phyloP scores from a whole-genome alignment of 2,797 vertebrate genomes.

The Manis pentadactyla region DNA sequence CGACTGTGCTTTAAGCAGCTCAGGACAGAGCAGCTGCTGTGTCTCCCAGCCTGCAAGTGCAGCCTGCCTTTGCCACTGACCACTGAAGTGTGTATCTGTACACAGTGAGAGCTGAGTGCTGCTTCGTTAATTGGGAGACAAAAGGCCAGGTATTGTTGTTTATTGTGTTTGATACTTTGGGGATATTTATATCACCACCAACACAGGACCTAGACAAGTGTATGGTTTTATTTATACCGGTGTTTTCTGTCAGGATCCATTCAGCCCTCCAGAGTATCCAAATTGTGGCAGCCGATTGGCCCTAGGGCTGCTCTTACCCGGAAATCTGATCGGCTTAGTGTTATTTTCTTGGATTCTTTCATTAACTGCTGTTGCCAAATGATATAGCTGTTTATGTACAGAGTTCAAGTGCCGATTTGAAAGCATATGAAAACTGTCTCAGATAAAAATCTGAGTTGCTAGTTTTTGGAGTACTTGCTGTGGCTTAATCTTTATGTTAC shows the following conservation, averaged over 20 bases:
- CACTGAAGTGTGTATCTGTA: constrained; percentile 63
- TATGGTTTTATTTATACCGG: background rate
- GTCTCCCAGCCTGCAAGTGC: constrained; percentile 24
- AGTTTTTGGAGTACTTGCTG: background rate
- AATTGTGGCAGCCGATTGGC: background rate
- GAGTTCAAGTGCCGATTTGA: background rate
- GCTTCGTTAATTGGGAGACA: constrained; percentile 44
- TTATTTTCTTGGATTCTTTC: background rate
- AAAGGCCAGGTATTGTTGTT: constrained; percentile 62
- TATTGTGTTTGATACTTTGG: constrained; percentile 37
- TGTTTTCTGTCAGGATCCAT: background rate
- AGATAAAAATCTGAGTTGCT: background rate
- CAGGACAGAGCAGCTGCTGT: constrained; percentile 81
- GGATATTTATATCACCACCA: background rate
- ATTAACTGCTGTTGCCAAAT: background rate
- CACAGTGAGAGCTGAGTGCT: constrained; percentile 75
- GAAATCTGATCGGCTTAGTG: background rate
- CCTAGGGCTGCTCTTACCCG: background rate
- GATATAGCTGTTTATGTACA: rapidly evolving
- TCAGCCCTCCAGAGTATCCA: background rate
- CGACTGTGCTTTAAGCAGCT: constrained; percentile 76
- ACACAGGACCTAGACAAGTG: background rate
- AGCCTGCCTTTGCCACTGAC: constrained; percentile 61
- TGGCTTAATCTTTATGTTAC: constrained; percentile 8
- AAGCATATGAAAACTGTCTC: background rate